Evolutionary conservation across 2,888 invertebrate species (phyloP).

Genomic region (Kuschelorhynchus macadamiae): DNA sequence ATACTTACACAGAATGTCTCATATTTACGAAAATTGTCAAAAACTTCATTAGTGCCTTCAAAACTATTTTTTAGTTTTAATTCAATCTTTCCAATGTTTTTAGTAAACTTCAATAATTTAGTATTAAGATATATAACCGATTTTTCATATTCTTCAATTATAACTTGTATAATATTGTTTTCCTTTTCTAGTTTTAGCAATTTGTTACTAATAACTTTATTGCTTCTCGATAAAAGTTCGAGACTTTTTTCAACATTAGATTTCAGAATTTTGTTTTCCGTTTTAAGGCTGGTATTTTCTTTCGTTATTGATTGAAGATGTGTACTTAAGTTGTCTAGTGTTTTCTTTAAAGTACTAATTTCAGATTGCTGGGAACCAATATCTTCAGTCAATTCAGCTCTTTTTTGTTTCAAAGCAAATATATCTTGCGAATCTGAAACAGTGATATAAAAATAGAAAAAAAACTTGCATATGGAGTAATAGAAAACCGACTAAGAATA

Average conservation of each 20-base stretch:
- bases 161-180: conserved; percentile 27
- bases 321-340: not conserved
- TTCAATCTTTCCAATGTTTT: conserved; percentile 35
- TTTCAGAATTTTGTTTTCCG: conserved; percentile 16
- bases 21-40: conserved; percentile 10
- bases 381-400: not conserved
- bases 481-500: too few species aligned
- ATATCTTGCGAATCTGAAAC: conserved; percentile 16
- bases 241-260: conserved; percentile 18
- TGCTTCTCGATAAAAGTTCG: conserved; percentile 17
- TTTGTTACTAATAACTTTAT: conserved; percentile 19
- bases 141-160: conserved; percentile 30
- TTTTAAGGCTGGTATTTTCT: conserved; percentile 23
- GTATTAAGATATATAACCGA: conserved; percentile 34
- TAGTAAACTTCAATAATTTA: conserved; percentile 39
- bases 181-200: conserved; percentile 34
- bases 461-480: too few species aligned
- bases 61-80: conserved; percentile 35
- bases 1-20: conserved; percentile 22
- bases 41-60: conserved; percentile 3
- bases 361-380: not conserved
- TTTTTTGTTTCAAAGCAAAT: not conserved
- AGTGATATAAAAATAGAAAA: not conserved
- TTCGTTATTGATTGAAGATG: not conserved
- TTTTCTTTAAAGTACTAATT: not conserved